Conservation (phyloP, 2,888 invertebrate genomes). For the Trachelus troglodyta region DNA sequence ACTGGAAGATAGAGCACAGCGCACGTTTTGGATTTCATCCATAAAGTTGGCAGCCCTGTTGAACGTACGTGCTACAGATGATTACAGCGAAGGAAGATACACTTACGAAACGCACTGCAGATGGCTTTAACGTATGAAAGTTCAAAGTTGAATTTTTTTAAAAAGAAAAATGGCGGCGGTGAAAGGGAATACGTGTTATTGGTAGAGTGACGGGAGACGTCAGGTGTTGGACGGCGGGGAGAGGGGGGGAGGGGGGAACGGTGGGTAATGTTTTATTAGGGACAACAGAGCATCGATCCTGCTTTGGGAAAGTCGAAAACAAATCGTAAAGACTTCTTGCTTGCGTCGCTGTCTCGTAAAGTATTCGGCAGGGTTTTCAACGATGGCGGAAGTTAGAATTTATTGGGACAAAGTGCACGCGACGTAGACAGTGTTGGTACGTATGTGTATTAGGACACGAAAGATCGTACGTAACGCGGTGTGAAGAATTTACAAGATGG, state of each 20-base stretch:
- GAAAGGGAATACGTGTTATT: neutral
- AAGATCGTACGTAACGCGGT: neutral
- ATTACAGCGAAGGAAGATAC: constrained; percentile 11
- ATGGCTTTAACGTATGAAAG: neutral
- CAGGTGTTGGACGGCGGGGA: neutral
- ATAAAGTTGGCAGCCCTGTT: neutral
- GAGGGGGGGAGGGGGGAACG: neutral
- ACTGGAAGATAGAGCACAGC: constrained; percentile 59
- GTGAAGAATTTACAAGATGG: neutral
- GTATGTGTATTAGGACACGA: neutral
- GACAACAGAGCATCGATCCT: constrained; percentile 47
- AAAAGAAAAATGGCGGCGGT: neutral
- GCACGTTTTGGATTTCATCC: constrained; percentile 55
- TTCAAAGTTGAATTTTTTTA: neutral
- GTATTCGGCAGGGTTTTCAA: constrained; percentile 12
- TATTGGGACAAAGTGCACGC: constrained; percentile 39
- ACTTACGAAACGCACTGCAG: constrained; percentile 14
- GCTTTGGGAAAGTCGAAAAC: constrained; percentile 40
- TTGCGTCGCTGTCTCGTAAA: constrained; percentile 40
- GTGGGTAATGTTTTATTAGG: constrained; percentile 41
- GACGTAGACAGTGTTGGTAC: neutral
- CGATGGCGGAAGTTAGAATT: constrained; percentile 39
- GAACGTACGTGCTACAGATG: neutral
- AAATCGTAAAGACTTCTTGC: constrained; percentile 55
- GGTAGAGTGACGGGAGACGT: constrained; percentile 4